phyloP scores from a whole-genome alignment of 2,888 invertebrate species.

The Graphium colonna region DNA sequence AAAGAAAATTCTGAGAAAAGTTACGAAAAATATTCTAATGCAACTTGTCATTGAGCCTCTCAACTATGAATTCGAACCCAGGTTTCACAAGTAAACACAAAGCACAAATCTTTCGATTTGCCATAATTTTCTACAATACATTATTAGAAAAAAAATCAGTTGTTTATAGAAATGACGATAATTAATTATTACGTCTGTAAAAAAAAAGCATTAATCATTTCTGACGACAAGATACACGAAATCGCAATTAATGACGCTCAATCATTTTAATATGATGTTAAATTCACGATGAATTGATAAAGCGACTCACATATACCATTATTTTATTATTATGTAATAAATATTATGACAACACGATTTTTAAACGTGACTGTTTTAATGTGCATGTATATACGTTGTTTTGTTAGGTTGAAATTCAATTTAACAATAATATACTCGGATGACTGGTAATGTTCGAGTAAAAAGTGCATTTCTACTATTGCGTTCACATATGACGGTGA shows the following conservation, averaged over 20 bases:
- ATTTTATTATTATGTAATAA: background rate
- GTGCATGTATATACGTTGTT: background rate
- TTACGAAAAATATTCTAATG: no score
- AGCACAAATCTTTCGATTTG: no score
- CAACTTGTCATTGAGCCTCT: no score
- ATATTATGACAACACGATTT: background rate
- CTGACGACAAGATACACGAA: background rate
- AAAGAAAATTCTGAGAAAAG: no score
- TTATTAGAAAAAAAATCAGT: background rate
- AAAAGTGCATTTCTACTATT: background rate
- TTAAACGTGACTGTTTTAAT: background rate
- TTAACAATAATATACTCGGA: background rate
- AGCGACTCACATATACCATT: background rate
- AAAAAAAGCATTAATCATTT: background rate
- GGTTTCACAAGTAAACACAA: no score
- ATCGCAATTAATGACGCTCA: conserved; percentile 2
- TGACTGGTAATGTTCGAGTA: background rate
- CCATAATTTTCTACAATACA: background rate
- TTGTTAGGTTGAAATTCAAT: background rate
- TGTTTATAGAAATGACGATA: background rate
- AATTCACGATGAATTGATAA: conserved; percentile 1
- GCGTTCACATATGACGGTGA: background rate
- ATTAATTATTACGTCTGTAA: background rate
- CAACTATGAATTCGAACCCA: no score
- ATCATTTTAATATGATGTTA: conserved; percentile 7